phyloP scores from a whole-genome alignment of 2,797 vertebrate species.

The Onychomys torridus region DNA sequence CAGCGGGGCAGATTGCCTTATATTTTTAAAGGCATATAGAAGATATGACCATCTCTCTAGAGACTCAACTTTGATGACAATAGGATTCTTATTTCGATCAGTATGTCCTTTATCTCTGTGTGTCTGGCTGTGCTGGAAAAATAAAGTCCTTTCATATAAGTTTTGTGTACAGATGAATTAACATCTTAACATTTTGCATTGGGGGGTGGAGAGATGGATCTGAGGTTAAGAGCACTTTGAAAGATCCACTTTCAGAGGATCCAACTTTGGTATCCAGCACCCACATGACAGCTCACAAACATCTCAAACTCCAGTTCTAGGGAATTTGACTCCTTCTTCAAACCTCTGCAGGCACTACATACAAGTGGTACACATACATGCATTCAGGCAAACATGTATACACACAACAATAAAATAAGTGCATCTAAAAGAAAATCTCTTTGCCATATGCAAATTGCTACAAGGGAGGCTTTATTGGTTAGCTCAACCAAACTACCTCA shows the following conservation, averaged over 20 bases:
- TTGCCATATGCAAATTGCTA: slow-evolving; percentile 62
- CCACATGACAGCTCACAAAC: neutral
- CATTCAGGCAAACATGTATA: neutral
- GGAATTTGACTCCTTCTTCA: neutral
- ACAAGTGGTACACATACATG: neutral
- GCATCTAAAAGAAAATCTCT: neutral
- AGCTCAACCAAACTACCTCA: slow-evolving; percentile 21
- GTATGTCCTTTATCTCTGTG: slow-evolving; percentile 54
- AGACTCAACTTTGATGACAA: slow-evolving; percentile 72
- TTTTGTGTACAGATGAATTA: slow-evolving; percentile 75
- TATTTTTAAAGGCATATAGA: slow-evolving; percentile 69
- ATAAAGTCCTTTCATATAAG: slow-evolving; percentile 65
- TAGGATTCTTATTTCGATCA: slow-evolving; percentile 58
- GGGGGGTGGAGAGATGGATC: neutral
- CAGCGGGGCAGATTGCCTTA: neutral
- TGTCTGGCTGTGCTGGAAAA: slow-evolving; percentile 77
- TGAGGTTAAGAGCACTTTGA: neutral
- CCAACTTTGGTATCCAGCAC: neutral
- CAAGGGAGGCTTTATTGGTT: slow-evolving; percentile 58
- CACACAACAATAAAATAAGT: neutral
- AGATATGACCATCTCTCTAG: slow-evolving; percentile 60
- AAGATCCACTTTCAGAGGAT: neutral
- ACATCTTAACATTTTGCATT: slow-evolving; percentile 64
- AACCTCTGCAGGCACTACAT: neutral
- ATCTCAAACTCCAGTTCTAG: neutral